Evolutionary conservation across 2,797 vertebrate species (phyloP), one percentile per base, ranked within the genome.

Genomic region (Acanthurus lineatus): DNA sequence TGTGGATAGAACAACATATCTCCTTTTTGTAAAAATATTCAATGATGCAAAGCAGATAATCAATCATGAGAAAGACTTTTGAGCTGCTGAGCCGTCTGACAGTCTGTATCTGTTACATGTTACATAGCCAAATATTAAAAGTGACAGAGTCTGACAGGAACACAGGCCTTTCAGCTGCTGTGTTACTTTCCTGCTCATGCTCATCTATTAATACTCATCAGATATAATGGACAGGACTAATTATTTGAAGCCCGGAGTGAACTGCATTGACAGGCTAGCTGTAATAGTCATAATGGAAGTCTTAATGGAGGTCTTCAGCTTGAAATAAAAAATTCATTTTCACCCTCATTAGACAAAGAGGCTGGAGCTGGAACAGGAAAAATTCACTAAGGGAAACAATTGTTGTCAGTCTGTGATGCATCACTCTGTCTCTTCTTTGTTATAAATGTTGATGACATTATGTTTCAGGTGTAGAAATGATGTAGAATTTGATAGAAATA

Each of bases 141-240:
- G 69, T 85, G 76, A 82, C 83, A 84, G 56, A 35, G 59, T 56
- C 49, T 71, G 59, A 83, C 72, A 70, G 65, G 44, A 84, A 67
- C 53, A 73, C 65, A 63, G 40, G 78, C 69, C 57, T 70, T 63
- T 61, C 62, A 75, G 75, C 78, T 64, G 58, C 25, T 44, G 1
- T 44, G 32, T 45, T 81, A 61, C 66, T 40, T 69, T 69, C 56
- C 62, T 57, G 42, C 52, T 83, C 61, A 74, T 73, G 48, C 61
- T 79, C 45, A 54, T 81, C 63, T 56, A 71, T 85, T 84, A 79
- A 79, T 74, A 49, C 71, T 76, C 76, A 70, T 86, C 74, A 81
- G 52, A 83, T 69, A 58, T 83, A 90, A 89, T 82, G 59, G 77
- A 82, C 65, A 82, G 65, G 53, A 77, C 76, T 85, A 88, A 88